Evolutionary conservation across 2,888 invertebrate species (phyloP), one percentile per base, ranked within the genome.

Genomic region (Macaria liturata): DNA sequence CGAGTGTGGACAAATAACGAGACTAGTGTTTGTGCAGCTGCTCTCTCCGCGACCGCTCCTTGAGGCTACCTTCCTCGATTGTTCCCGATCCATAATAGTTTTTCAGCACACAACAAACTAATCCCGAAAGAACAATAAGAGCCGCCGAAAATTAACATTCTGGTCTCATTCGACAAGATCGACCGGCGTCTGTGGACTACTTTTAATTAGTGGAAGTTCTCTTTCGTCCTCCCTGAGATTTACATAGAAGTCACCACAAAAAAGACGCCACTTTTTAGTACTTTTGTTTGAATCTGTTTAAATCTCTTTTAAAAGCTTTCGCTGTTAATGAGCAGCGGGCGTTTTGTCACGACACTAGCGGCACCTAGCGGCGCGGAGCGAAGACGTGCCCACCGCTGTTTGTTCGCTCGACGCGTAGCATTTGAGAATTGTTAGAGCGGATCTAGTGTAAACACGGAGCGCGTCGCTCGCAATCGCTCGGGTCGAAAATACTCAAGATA

Each of bases 361-460:
- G 67, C 65, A 46, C 51, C 54, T 54, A 40, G 59, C 57, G 60
- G 54, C 56, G 71, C 62, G 69, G 66, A 57, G 64, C 69, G 66
- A 66, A 67, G 55, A 55, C 84, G 78, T 88, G 88, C 84, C 86
- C 83, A 76, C 80, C 81, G 64, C 78, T 84, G 81, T 77, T 72
- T 90, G 81, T 86, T 88, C 86, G 82, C 83, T 71, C 80, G 78
- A 83, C 88, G 89, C 88, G 86, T 88, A 88, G 83, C 86, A 85
- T 89, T 91, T 86, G 88, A 87, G 84, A 85, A 91, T 88, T 84
- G 88, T 91, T 90, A 91, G 84, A 79, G 84, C 81, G 83, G 86
- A 86, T 86, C 83, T 81, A 86, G 79, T 76, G 86, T 80, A 89
- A 91, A 88, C 85, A 88, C 70, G 73, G 74, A 82, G 80, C 83